Conservation (phyloP, 2,113 vertebrate genomes). For the Delphinus delphis region DNA sequence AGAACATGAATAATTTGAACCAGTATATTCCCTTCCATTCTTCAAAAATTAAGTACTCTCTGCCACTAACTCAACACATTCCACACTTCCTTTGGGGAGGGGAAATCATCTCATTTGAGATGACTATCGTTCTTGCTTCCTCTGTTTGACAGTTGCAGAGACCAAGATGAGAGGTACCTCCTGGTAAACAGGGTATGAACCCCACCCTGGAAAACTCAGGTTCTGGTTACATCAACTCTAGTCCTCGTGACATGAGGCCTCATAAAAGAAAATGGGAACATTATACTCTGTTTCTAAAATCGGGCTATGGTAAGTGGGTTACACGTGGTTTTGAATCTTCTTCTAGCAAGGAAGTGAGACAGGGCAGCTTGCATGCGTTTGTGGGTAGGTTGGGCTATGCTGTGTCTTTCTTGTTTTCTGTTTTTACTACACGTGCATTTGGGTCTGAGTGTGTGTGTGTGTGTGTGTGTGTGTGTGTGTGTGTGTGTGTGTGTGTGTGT, state of each 20-base stretch:
- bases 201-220: not conserved
- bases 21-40: constrained; percentile 18
- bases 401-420: not conserved
- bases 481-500: not conserved
- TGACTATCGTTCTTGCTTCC: not conserved
- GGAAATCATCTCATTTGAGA: not conserved
- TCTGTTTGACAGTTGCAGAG: not conserved
- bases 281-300: constrained; percentile 6
- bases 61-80: constrained; percentile 14
- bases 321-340: not conserved
- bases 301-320: not conserved
- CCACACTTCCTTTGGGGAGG: not conserved
- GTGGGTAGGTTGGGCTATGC: not conserved
- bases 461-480: not conserved
- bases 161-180: not conserved
- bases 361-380: not conserved
- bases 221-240: not conserved
- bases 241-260: not conserved
- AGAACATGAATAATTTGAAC: constrained; percentile 60
- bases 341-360: not conserved
- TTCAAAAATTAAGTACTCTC: constrained; percentile 41
- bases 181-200: not conserved
- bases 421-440: not conserved
- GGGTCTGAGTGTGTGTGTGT: not conserved
- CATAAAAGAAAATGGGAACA: not conserved